These are phyloP conservation scores for Sebastes baramenuke DNA, from an alignment of 2,797 vertebrate species.

Conservation along the genomic window DNA sequence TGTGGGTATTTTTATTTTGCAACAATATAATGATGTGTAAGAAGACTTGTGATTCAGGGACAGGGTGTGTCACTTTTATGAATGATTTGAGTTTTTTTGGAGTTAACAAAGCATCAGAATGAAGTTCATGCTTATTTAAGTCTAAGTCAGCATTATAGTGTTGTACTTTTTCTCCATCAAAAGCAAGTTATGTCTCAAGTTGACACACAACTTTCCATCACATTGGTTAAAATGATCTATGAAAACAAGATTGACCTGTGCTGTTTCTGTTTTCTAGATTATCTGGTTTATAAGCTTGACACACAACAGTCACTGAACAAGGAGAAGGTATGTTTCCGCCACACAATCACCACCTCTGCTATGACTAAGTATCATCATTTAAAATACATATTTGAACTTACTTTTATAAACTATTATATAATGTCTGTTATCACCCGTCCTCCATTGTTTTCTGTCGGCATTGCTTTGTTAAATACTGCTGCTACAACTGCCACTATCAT, in stretches of 20 bases:
- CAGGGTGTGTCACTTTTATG: not conserved
- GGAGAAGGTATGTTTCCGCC: slow-evolving; percentile 88
- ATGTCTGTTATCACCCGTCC: not conserved
- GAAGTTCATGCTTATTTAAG: not conserved
- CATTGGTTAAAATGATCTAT: not conserved
- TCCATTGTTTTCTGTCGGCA: not conserved
- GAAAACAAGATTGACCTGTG: not conserved
- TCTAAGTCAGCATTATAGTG: not conserved
- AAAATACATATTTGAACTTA: not conserved
- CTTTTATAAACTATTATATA: not conserved
- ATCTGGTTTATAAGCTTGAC: slow-evolving; percentile 96
- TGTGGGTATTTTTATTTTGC: not conserved
- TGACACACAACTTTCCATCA: not conserved
- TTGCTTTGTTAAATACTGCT: not conserved
- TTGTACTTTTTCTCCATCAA: not conserved
- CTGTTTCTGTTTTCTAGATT: slow-evolving; percentile 84
- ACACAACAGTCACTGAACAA: slow-evolving; percentile 96
- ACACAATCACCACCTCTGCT: too few relatives aligned
- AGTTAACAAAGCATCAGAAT: not conserved
- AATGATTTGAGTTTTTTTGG: not conserved
- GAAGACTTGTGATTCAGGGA: not conserved
- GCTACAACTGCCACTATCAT: not conserved
- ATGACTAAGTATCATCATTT: not conserved
- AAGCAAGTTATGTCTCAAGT: not conserved
- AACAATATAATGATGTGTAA: not conserved